Conservation (phyloP, 2,888 invertebrate species). For the Leptinotarsa rubiginosa region DNA sequence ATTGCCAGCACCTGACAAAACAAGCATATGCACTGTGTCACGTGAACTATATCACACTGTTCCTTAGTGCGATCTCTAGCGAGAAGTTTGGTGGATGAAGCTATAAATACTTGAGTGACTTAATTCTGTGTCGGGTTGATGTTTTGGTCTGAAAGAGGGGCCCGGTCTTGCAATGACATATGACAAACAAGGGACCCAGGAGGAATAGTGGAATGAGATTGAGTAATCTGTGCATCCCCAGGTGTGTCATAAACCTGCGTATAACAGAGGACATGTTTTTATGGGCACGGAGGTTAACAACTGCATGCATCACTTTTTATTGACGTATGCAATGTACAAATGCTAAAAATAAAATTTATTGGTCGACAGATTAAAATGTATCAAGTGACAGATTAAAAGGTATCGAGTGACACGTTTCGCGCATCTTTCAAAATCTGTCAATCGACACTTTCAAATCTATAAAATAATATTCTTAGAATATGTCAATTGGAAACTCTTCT, state of each 20-base stretch:
- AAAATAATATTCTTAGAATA: too few relatives aligned
- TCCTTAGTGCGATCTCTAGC: constrained; percentile 35
- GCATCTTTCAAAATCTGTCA: too few relatives aligned
- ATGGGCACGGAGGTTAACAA: too few relatives aligned
- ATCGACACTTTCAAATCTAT: too few relatives aligned
- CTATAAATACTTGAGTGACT: constrained; percentile 54
- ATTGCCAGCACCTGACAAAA: background rate
- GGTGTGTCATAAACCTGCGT: background rate
- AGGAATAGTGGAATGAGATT: constrained; percentile 3
- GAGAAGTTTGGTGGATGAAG: constrained; percentile 46
- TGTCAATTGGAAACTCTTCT: too few relatives aligned
- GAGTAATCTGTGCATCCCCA: background rate
- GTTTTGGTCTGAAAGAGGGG: constrained; percentile 20
- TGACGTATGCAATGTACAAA: too few relatives aligned
- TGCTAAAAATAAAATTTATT: too few relatives aligned
- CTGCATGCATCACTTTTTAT: too few relatives aligned
- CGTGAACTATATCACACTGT: constrained; percentile 9
- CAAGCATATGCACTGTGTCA: constrained; percentile 16
- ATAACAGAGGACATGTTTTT: background rate
- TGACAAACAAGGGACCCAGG: constrained; percentile 26
- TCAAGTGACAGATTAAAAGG: too few relatives aligned
- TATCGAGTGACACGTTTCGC: too few relatives aligned
- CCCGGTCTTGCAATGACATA: constrained; percentile 33
- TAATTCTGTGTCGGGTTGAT: constrained; percentile 43
- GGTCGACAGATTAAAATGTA: too few relatives aligned